phyloP scores from a whole-genome alignment of 2,888 invertebrate species.

The Psylliodes chrysocephalus region DNA sequence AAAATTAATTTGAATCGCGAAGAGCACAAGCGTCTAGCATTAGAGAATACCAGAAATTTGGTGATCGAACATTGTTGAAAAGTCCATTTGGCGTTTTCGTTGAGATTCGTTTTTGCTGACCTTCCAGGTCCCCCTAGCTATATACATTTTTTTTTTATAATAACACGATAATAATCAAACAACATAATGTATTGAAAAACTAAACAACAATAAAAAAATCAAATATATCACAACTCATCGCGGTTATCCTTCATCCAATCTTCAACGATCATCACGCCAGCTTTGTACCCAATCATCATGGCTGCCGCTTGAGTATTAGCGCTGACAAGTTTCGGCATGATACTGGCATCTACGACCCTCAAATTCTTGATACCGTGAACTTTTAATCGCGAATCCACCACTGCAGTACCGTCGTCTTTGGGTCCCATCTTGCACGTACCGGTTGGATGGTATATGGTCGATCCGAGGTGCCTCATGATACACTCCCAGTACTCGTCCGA shows the following conservation, averaged over 20 bases:
- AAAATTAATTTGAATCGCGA: too few species aligned
- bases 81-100: too few species aligned
- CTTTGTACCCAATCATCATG: conserved; percentile 66
- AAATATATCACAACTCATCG: too few species aligned
- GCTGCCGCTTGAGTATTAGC: conserved; percentile 69
- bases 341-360: conserved; percentile 81
- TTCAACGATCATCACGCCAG: conserved; percentile 63
- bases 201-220: background rate
- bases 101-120: too few species aligned
- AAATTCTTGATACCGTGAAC: conserved; percentile 75
- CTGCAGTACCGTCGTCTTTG: conserved; percentile 65
- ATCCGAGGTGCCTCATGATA: conserved; percentile 55
- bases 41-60: too few species aligned
- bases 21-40: too few species aligned
- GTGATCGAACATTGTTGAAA: too few species aligned
- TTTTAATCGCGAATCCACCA: conserved; percentile 75
- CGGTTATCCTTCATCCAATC: too few species aligned
- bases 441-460: conserved; percentile 55
- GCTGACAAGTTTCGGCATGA: conserved; percentile 79
- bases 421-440: conserved; percentile 71
- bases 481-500: conserved; percentile 68
- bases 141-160: too few species aligned
- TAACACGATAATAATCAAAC: background rate
- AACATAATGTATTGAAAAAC: background rate
- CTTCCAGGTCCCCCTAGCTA: too few species aligned